phyloP scores from a whole-genome alignment of 2,113 vertebrate species.

The Candoia aspera region DNA sequence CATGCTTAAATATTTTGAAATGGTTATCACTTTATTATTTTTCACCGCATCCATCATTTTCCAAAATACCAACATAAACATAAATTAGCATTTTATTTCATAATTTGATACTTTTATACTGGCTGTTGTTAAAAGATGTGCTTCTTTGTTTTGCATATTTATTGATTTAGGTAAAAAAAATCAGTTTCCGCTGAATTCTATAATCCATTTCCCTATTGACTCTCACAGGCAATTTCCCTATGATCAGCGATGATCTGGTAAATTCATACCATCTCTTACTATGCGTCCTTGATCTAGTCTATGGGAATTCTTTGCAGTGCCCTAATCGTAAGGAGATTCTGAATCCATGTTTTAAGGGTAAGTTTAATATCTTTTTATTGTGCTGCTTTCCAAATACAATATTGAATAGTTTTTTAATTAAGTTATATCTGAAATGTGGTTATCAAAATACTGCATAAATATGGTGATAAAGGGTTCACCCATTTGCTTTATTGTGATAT shows the following conservation, averaged over 20 bases:
- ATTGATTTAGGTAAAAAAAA: not conserved
- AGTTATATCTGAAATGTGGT: not conserved
- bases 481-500: not conserved
- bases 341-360: slow-evolving; percentile 89
- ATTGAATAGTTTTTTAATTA: not conserved
- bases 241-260: slow-evolving; percentile 96
- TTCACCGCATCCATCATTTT: not conserved
- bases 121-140: not conserved
- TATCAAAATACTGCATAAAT: not conserved
- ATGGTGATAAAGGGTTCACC: not conserved
- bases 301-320: slow-evolving; percentile 88
- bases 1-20: no score
- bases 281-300: slow-evolving; percentile 90
- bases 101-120: not conserved
- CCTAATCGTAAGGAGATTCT: slow-evolving; percentile 89
- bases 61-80: no score
- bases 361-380: not conserved
- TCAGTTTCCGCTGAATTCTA: slow-evolving; percentile 7
- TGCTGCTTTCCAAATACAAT: not conserved
- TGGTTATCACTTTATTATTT: no score
- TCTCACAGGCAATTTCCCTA: slow-evolving; percentile 90
- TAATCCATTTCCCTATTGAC: slow-evolving; percentile 27
- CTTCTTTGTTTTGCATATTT: not conserved
- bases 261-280: slow-evolving; percentile 95
- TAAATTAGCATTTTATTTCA: not conserved